Percentiles rank a stretch among this genome's conserved stretches.
Evolutionary conservation across 2,888 invertebrate species (phyloP).

Genomic region (Apodemia duryi): DNA sequence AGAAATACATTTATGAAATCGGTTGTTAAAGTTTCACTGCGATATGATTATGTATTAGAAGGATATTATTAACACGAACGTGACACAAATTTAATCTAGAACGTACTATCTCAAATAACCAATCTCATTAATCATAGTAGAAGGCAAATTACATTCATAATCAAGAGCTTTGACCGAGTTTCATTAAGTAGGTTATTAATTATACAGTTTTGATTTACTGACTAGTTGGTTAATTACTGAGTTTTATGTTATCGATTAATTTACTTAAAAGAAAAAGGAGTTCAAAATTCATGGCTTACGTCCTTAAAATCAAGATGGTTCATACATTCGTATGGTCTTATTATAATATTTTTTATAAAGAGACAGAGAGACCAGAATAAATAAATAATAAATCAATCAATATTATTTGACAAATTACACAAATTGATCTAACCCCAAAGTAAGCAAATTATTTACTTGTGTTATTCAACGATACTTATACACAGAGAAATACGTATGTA

Average conservation of each 20-base stretch:
- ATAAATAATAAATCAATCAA: too few species aligned
- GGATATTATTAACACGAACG: neutral
- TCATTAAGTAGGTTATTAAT: conserved; percentile 5
- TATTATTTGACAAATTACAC: too few species aligned
- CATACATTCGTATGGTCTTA: too few species aligned
- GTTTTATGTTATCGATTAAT: neutral
- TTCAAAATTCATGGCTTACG: neutral
- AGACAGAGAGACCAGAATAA: too few species aligned
- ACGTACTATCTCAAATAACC: conserved; percentile 3
- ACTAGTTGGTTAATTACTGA: neutral
- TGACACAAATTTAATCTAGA: conserved; percentile 3
- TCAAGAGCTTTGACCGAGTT: conserved; percentile 12
- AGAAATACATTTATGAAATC: too few species aligned
- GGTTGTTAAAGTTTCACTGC: too few species aligned
- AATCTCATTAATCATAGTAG: neutral
- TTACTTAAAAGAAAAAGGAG: neutral
- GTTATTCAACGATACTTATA: too few species aligned
- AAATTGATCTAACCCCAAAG: too few species aligned
- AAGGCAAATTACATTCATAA: conserved; percentile 6
- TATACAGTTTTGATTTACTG: neutral
- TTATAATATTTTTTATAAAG: too few species aligned
- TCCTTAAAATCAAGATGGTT: too few species aligned
- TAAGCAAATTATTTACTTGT: too few species aligned
- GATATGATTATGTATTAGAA: neutral
- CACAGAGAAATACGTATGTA: too few species aligned